Evolutionary conservation across 1,140 invertebrate genomes (phyloP), one percentile per base, ranked within the genome.

Genomic region (Adoxophyes honmai): DNA sequence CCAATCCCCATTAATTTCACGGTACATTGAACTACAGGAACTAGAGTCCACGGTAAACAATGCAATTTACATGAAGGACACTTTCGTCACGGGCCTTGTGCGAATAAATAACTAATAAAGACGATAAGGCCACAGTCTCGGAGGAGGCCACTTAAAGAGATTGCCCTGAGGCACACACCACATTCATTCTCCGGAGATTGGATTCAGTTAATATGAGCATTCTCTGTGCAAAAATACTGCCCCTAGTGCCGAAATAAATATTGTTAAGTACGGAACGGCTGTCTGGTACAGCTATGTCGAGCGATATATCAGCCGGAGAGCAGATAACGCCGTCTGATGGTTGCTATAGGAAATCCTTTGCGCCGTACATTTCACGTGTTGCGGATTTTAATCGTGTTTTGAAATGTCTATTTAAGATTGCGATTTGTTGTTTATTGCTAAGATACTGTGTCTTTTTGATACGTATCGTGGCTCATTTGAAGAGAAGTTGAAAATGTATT

Each of bases 171-270:
- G 44, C 44, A 51, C 15, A 11, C 38, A 39, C 38, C 38, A 39
- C 38, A 39, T 39, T 39, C 38, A 39, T 39, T 39, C 14, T 39
- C 7, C 38, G 38, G 38, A 14, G 36, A 13, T 37, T 7, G 36
- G 11, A 48, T 33, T 16, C 55, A 57, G 39, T 44, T 44, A 44
- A 44, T 44, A 44, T 21, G 39, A 44, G 39, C 39, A 44, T 44
- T 21, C 39, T 44, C 10, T n/a, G 53, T 42, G 42, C 18, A 60
- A 53, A 59, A 60, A 44, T 53, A 57, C 51, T 53, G 33, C 52
- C 59, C 48, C 54, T 13, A 56, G 59, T 53, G 63, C 55, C 59
- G 60, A 68, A 74, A 74, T 74, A 74, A 74, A 74, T 74, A 71
- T 71, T 55, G 59, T 64, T 66, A 71, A 74, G 68, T 68, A 68